A percentile compares a stretch with the other conserved stretches of the same genome.
These are phyloP conservation scores for Hesperophylax magnus DNA, from an alignment of 1,140 invertebrate genomes.

Conservation along the genomic window DNA sequence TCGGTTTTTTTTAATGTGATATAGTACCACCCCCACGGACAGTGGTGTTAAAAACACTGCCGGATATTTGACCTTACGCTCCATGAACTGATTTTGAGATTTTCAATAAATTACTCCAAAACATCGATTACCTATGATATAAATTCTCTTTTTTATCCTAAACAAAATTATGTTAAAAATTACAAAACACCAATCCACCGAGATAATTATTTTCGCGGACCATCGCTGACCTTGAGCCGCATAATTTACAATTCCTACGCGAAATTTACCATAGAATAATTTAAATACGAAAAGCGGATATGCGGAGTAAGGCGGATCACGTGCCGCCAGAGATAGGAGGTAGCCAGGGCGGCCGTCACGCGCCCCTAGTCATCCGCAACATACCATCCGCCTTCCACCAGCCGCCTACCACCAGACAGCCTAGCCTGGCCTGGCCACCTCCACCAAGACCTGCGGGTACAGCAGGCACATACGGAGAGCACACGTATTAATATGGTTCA, in stretches of 20 bases:
- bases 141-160: too few species aligned
- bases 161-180: too few species aligned
- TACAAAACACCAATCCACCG: neutral
- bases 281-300: constrained; percentile 43
- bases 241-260: constrained; percentile 15
- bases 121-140: too few species aligned
- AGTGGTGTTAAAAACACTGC: too few species aligned
- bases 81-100: too few species aligned
- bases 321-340: neutral
- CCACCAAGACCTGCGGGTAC: neutral
- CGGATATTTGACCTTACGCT: too few species aligned
- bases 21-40: too few species aligned
- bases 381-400: neutral
- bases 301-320: constrained; percentile 23
- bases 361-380: neutral
- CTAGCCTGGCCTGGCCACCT: neutral
- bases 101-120: too few species aligned
- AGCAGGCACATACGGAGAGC: too few species aligned
- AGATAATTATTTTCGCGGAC: constrained; percentile 20
- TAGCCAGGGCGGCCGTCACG: neutral
- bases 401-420: neutral
- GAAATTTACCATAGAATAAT: constrained; percentile 50
- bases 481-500: too few species aligned
- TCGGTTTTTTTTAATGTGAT: too few species aligned
- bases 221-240: neutral